Evolutionary conservation across 2,113 vertebrate species (phyloP).

Genomic region (Ellobius talpinus): DNA sequence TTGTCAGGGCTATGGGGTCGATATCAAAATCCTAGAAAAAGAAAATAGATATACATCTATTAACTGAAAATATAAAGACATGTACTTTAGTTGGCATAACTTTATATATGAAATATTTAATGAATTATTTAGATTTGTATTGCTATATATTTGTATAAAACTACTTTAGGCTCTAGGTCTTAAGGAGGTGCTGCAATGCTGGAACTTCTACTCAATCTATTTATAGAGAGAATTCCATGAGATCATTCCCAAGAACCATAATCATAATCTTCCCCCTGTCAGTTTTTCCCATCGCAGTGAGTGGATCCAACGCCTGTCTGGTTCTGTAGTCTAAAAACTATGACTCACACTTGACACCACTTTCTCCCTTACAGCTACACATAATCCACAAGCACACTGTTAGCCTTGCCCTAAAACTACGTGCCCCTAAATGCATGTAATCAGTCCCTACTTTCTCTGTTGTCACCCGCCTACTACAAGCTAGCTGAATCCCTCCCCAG

Average conservation of each 20-base stretch:
- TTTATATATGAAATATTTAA: neutral
- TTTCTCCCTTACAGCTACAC: neutral
- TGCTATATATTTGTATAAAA: slow-evolving; percentile 22
- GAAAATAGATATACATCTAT: neutral
- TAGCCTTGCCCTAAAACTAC: neutral
- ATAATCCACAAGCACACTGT: neutral
- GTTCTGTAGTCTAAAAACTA: neutral
- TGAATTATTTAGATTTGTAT: slow-evolving; percentile 10
- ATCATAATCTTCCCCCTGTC: neutral
- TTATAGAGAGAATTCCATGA: neutral
- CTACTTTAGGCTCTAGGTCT: neutral
- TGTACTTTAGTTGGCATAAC: neutral
- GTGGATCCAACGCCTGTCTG: neutral
- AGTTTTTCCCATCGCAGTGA: neutral
- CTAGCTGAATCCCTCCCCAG: neutral
- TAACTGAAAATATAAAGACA: slow-evolving; percentile 9
- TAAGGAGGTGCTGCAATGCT: neutral
- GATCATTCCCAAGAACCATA: neutral
- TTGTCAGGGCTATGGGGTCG: neutral
- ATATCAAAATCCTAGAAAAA: slow-evolving; percentile 29
- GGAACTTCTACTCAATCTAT: neutral
- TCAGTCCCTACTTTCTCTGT: neutral
- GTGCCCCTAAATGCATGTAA: neutral
- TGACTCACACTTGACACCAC: neutral
- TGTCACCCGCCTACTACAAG: no score